Base-by-base conservation (phyloP, 2,888 invertebrate genomes). In the Marasmarcha lunaedactyla region DNA sequence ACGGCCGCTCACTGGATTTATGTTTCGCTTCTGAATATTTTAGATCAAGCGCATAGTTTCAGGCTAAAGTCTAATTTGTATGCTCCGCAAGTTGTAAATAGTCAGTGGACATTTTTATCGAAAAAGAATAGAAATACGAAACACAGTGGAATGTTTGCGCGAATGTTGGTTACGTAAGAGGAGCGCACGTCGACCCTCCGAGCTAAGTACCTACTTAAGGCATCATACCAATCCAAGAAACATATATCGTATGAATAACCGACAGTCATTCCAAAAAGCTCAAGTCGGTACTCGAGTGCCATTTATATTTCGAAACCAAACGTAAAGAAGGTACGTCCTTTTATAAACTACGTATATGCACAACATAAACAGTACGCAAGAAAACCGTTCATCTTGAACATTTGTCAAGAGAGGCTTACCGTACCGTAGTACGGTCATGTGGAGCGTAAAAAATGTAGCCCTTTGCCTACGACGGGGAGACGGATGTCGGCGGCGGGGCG, bases 341-440 rank as follows among this genome's bases (percentile, higher is more conserved):
- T 55, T 54, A 46, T 43, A 52, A 54, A 59, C 64, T 65, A 73
- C 65, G 62, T 50, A 65, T 48, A 54, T 56, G 49, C 54, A 63
- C 50, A 70, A 65, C 63, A 71, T 67, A 71, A 72, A 73, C 71
- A 71, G 62, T 64, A 67, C 60, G 69, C 66, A 71, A 72, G 73
- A 78, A 73, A 78, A 76, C 77, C 71, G 74, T 79, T 76, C 73
- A 76, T 78, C 77, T 76, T 70, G 68, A 66, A 64, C 77, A 83
- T 83, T 79, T 83, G 81, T 83, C 81, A 79, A 62, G 65, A 59
- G 69, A 58, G 72, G 78, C 78, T 79, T 79, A 79, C 54, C 68
- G 63, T 71, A 74, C 70, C 72, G 76, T 69, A 71, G 71, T 64
- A 69, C 65, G 68, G 65, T 65, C 66, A 65, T 60, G 63, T 63